A percentile compares a stretch with the other conserved stretches of the same genome.
Evolutionary conservation across 1,140 invertebrate species (phyloP).

Genomic region (Bombus pyrosoma): DNA sequence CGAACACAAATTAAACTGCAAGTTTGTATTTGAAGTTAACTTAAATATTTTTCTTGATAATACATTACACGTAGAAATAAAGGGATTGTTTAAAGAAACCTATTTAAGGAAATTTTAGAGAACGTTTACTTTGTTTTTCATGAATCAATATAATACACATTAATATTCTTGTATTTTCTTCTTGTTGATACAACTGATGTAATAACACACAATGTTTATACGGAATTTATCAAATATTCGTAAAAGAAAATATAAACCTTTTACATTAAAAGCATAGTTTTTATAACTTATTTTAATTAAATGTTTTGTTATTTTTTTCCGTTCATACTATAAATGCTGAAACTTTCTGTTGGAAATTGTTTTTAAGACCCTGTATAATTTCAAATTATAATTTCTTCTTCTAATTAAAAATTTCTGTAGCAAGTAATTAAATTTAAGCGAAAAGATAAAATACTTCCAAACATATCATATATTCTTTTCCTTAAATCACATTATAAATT

Average conservation of each 20-base stretch:
- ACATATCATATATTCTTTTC: neutral
- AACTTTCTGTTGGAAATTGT: neutral
- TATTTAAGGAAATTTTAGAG: too few species aligned
- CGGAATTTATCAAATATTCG: neutral
- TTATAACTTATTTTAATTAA: neutral
- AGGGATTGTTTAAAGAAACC: too few species aligned
- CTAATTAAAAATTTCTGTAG: neutral
- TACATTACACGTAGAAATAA: too few species aligned
- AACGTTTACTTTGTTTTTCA: too few species aligned
- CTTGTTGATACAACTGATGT: too few species aligned
- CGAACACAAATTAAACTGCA: too few species aligned
- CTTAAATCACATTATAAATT: neutral
- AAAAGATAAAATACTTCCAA: neutral
- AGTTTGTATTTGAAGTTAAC: too few species aligned
- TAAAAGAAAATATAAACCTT: neutral
- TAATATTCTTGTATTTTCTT: too few species aligned
- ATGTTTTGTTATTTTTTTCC: neutral
- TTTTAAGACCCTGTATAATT: neutral
- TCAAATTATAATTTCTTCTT: neutral
- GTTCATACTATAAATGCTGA: neutral
- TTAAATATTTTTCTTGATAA: too few species aligned
- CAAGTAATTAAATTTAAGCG: neutral
- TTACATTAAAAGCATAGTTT: neutral
- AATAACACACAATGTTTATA: too few species aligned
- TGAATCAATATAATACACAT: too few species aligned